These are phyloP conservation scores for Melieria crassipennis DNA, from an alignment of 2,888 invertebrate species.

Conservation along the genomic window DNA sequence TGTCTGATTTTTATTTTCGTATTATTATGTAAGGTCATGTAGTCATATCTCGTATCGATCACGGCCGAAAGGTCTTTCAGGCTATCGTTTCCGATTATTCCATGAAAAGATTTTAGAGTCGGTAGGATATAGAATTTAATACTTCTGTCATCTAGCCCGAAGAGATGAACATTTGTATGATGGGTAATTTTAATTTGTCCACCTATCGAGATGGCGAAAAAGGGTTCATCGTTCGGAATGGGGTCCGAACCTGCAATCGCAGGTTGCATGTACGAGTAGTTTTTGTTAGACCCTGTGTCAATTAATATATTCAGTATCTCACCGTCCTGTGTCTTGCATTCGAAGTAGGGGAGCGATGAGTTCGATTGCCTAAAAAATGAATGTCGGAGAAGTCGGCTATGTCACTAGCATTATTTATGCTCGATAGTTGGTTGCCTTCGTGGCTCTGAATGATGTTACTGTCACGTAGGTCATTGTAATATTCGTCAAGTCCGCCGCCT, in stretches of 20 bases:
- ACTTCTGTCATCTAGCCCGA: conserved; percentile 5
- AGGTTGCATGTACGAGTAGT: conserved; percentile 2
- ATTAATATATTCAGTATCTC: conserved; percentile 14
- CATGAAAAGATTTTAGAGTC: conserved; percentile 25
- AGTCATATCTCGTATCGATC: conserved; percentile 23
- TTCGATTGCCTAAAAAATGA: conserved; percentile 17
- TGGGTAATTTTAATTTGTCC: conserved; percentile 15
- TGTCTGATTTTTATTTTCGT: conserved; percentile 27
- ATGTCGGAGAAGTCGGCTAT: conserved; percentile 18
- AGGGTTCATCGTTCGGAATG: not conserved
- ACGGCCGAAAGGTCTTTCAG: conserved; percentile 22
- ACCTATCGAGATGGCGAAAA: conserved; percentile 13
- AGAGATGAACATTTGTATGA: conserved; percentile 19
- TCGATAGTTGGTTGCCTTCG: not conserved
- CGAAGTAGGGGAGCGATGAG: conserved; percentile 23
- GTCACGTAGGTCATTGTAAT: not conserved
- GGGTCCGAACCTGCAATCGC: not conserved
- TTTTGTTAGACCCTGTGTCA: conserved; percentile 19
- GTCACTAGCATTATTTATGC: not conserved
- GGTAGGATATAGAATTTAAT: conserved; percentile 29
- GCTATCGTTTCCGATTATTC: conserved; percentile 26
- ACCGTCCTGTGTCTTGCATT: conserved; percentile 11
- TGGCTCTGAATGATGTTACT: not conserved
- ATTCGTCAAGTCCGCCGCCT: not conserved
- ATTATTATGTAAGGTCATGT: conserved; percentile 23